Evolutionary conservation across 2,113 vertebrate genomes (phyloP).

Genomic region (Felis chaus): DNA sequence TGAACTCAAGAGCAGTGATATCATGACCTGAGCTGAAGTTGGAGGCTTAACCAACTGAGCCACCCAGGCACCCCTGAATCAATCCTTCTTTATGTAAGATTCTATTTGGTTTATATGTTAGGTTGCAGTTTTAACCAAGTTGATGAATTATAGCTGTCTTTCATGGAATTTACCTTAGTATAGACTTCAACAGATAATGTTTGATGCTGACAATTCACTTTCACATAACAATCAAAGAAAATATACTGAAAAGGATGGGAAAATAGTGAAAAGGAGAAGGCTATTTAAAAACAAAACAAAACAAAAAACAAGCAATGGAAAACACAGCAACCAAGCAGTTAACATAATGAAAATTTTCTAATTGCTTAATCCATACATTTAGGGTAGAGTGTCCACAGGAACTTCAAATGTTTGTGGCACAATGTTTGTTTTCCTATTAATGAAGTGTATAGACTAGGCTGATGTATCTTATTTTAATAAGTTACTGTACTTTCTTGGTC

Average conservation of each 20-base stretch:
- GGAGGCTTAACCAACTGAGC: no score
- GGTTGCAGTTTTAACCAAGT: neutral
- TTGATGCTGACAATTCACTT: neutral
- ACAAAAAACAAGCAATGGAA: neutral
- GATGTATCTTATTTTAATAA: neutral
- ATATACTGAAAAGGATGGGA: neutral
- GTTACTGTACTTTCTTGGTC: neutral
- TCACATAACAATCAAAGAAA: neutral
- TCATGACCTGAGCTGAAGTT: no score
- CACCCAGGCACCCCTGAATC: neutral
- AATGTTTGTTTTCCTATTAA: neutral
- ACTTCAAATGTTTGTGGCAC: neutral
- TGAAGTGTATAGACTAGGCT: neutral
- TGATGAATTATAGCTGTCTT: neutral
- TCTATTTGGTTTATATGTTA: neutral
- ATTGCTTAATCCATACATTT: neutral
- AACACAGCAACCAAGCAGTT: neutral
- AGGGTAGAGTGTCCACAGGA: neutral
- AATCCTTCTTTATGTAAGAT: neutral
- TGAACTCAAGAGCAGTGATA: no score
- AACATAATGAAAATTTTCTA: constrained; percentile 4
- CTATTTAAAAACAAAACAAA: neutral
- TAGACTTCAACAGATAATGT: neutral
- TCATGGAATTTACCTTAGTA: neutral
- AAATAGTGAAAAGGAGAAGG: neutral